phyloP scores from a whole-genome alignment of 2,797 vertebrate genomes.

The Clamator glandarius region DNA sequence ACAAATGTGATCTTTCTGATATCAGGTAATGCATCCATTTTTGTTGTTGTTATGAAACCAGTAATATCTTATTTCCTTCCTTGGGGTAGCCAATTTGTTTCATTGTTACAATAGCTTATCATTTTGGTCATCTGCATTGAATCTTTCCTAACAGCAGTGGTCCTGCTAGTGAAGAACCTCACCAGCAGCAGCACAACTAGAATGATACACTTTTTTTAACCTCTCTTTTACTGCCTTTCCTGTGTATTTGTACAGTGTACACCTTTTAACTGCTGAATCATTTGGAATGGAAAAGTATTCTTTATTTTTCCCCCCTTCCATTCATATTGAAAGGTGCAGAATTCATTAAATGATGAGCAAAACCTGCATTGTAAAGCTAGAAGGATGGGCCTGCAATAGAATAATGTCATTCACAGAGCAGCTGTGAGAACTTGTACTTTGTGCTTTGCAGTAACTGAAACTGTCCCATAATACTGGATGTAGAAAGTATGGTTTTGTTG shows the following conservation, averaged over 20 bases:
- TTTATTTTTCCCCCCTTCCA: neutral
- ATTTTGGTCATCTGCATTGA: neutral
- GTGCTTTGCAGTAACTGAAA: neutral
- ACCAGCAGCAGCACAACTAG: neutral
- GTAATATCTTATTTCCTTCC: neutral
- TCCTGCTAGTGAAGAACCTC: neutral
- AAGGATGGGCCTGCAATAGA: neutral
- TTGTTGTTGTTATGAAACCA: neutral
- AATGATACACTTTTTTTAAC: neutral
- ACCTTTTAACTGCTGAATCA: neutral
- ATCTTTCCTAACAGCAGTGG: neutral
- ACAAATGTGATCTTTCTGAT: conserved; percentile 97
- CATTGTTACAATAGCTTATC: neutral
- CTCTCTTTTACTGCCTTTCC: neutral
- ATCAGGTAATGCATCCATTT: conserved; percentile 85
- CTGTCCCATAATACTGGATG: neutral
- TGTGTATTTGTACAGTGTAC: neutral
- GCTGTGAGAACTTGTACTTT: neutral
- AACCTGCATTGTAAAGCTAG: neutral
- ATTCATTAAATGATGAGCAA: neutral
- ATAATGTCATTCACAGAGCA: neutral
- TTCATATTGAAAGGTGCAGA: neutral
- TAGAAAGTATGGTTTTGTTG: neutral
- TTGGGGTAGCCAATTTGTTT: neutral
- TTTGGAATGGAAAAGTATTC: neutral